Evolutionary conservation across 1,140 invertebrate genomes (phyloP), one percentile per base, ranked within the genome.

Genomic region (Luehdorfia chinensis): DNA sequence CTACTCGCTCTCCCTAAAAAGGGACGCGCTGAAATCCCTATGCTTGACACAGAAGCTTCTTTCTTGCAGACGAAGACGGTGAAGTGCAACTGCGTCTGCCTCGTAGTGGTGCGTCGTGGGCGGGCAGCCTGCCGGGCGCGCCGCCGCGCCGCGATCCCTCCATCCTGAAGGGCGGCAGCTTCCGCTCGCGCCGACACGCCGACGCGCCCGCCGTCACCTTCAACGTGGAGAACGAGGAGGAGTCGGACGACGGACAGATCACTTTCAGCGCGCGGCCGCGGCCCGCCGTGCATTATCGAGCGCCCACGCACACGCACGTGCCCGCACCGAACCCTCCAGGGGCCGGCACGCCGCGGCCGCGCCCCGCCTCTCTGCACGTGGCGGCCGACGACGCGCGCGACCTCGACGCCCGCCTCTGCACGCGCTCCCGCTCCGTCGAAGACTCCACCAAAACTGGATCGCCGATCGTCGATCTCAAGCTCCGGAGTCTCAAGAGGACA

Each of bases 181-280:
- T 60, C 59, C 36, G 37, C 50, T 25, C 43, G 50, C 55, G 51
- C 47, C 47, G 50, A 31, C 50, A 55, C 56, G 37, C 52, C 19
- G 43, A 30, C 43, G 59, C 70, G 44, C 72, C 74, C 58, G 60
- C 64, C 56, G 77, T 81, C 66, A 78, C 73, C 55, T 81, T 81
- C 63, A 75, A 58, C 58, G 73, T 81, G 7, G 75, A 81, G 66
- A 70, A 64, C 67, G 73, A 81, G 48, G 55, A 72, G 23, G 70
- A 75, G 37, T 62, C 59, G 19, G 68, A 75, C 57, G 66, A 65
- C 23, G 66, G 67, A 6, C 76, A 75, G 49, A 72, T 77, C 65
- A 70, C 69, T n/a, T 78, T 78, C 64, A 65, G 59, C 47, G 66
- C 59, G 47, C 52, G 63, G 7, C 44, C 65, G 30, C 30, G 67